These are phyloP conservation scores for Varanus komodoensis DNA, from an alignment of 2,113 vertebrate species.

Conservation along the genomic window DNA sequence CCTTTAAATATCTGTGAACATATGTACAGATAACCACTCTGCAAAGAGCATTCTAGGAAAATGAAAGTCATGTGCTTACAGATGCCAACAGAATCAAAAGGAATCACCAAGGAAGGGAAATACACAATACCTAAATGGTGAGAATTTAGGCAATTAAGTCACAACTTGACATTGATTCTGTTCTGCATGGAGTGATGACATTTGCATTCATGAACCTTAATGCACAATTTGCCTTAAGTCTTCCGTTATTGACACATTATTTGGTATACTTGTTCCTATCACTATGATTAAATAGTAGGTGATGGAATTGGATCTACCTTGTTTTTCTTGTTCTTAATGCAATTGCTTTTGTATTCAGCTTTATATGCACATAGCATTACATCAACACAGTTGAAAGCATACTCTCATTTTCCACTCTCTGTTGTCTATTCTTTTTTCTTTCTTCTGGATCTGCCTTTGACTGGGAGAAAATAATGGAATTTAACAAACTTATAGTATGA, in stretches of 20 bases:
- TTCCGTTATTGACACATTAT: neutral
- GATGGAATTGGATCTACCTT: neutral
- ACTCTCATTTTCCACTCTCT: neutral
- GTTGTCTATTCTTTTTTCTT: neutral
- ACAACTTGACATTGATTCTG: neutral
- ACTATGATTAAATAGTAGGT: neutral
- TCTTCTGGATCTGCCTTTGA: neutral
- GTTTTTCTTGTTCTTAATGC: neutral
- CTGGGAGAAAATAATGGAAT: neutral
- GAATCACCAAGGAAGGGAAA: neutral
- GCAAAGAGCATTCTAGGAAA: neutral
- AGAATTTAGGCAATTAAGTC: neutral
- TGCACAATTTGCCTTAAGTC: neutral
- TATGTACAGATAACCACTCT: neutral
- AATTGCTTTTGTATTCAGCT: neutral
- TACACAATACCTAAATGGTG: neutral
- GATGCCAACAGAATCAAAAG: neutral
- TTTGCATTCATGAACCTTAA: neutral
- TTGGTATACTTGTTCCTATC: neutral
- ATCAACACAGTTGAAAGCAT: neutral
- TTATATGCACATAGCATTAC: neutral
- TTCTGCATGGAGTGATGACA: neutral
- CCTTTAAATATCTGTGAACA: neutral
- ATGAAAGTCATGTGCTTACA: neutral
- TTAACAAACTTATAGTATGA: neutral